Evolutionary conservation across 1,140 invertebrate genomes (phyloP).

Genomic region (Ostrea edulis): DNA sequence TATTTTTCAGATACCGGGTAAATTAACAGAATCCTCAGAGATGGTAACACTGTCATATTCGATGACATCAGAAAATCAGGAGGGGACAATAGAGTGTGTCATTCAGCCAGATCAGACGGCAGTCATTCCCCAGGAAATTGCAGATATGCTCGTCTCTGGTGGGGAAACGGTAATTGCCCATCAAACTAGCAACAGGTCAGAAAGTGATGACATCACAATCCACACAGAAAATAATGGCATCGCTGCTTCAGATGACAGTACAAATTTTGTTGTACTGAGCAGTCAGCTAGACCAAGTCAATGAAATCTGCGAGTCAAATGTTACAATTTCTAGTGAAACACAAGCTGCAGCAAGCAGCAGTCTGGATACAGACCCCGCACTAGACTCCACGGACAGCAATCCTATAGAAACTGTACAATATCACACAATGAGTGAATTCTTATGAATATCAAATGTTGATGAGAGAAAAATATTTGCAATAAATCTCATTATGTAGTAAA

Average conservation of each 20-base stretch:
- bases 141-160: conserved; percentile 63
- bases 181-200: neutral
- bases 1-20: neutral
- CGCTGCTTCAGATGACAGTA: neutral
- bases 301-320: neutral
- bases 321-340: neutral
- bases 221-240: conserved; percentile 1
- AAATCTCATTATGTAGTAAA: no score
- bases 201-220: neutral
- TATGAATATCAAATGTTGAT: no score
- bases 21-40: neutral
- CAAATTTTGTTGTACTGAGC: neutral
- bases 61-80: neutral
- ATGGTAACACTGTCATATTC: neutral
- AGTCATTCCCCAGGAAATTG: conserved; percentile 62
- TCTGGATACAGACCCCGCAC: neutral
- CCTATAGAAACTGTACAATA: neutral
- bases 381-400: neutral
- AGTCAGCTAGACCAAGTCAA: neutral
- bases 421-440: neutral
- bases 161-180: conserved; percentile 41
- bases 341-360: neutral
- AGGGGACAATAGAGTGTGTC: conserved; percentile 57
- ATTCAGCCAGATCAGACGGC: conserved; percentile 52
- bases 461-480: no score